Base-by-base conservation (phyloP, 53 echinoderm and acorn worm genomes). In the Luidia sarsii region DNA sequence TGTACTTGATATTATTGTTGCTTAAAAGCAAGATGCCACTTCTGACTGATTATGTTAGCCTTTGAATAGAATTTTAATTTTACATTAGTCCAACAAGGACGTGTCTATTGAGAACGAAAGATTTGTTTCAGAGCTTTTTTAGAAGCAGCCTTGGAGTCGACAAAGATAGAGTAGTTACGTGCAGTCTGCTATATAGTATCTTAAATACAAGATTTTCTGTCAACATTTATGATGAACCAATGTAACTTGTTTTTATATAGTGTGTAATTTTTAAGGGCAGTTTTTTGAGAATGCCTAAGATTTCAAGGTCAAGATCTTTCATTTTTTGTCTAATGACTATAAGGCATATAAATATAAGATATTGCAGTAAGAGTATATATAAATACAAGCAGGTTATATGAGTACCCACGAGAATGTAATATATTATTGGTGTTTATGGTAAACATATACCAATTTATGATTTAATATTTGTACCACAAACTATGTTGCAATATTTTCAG, bases 391-490 rank as follows among this genome's bases (percentile, higher is more conserved):
- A 60, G 57, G 74, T 74, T 37, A 38, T 55, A 54, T 53, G 5
- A 63, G 21, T 51, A 13, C 74, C 57, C 43, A 23, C 37, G 28
- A 77, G 62, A 77, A 32, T 77, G 77, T 77, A 77, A 41, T 77
- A 77, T 77, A 77, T 77, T 77, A 23, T 60, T 48, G 61, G 60
- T 48, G 61, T 77, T 77, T 77, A 77, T 48, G 37, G 33, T 56
- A 66, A 66, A 35, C 35, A 24, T 67, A 16, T 15, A 63, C 36
- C 41, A 66, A 50, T 49, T 25, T 28, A 49, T 69, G 51, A 69
- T 77, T 77, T 61, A 77, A 77, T 77, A 77, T 77, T 77, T 77
- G 77, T 77, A 77, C 77, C 61, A 45, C 31, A 29, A 59, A 61
- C 36, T 28, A 38, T 50, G 77, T 77, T 77, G 77, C 77, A 77